Percentiles rank a stretch among this genome's conserved stretches.
Conservation (phyloP, 2,797 vertebrate genomes). For the Enteromius paludinosus region DNA sequence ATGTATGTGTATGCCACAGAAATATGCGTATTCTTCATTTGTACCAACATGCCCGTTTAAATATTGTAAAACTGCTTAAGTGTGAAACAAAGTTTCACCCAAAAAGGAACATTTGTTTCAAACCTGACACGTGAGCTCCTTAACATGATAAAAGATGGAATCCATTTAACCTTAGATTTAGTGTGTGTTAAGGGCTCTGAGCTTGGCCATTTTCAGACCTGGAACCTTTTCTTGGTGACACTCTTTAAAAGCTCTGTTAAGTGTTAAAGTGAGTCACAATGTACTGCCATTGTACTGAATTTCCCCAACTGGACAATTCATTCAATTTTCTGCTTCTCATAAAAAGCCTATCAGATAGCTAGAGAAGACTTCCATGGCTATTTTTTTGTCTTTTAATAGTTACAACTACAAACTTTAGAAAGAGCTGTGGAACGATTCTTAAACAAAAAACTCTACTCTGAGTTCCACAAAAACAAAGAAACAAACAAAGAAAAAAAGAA, state of each 20-base stretch:
- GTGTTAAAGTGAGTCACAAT: neutral
- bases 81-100: neutral
- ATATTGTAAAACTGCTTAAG: neutral
- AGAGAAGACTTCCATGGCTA: neutral
- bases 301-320: neutral
- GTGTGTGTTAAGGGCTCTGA: neutral
- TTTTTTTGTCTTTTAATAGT: neutral
- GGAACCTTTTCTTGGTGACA: neutral
- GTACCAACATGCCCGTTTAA: neutral
- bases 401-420: neutral
- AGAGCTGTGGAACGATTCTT: neutral
- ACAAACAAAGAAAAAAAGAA: neutral
- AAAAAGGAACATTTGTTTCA: neutral
- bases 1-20: neutral
- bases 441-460: neutral
- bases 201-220: neutral
- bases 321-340: neutral
- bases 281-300: neutral
- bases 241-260: slow-evolving; percentile 5
- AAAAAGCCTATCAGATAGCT: neutral
- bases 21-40: neutral
- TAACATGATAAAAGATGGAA: neutral
- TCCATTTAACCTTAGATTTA: neutral
- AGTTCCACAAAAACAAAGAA: neutral
- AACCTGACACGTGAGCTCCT: neutral